phyloP scores from a whole-genome alignment of 2,888 invertebrate genomes.

The Meteorus cinctellus region DNA sequence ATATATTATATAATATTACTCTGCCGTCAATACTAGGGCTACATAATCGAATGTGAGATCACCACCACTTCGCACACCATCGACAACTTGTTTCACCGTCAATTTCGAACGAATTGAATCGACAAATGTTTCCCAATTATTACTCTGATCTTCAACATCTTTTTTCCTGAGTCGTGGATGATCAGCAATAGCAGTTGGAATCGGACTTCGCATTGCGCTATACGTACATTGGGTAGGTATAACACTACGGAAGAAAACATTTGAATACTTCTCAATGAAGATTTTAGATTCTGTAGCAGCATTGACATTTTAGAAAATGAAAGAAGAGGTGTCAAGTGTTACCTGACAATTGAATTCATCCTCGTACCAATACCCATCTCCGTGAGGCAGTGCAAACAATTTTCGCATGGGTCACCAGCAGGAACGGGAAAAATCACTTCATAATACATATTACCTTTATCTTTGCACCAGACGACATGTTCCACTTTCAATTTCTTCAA shows the following conservation, averaged over 20 bases:
- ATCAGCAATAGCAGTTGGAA: constrained; percentile 39
- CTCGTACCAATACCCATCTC: constrained; percentile 82
- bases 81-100: constrained; percentile 89
- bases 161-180: constrained; percentile 48
- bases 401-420: constrained; percentile 83
- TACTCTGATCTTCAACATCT: constrained; percentile 65
- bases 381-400: constrained; percentile 83
- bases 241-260: constrained; percentile 57
- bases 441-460: constrained; percentile 80
- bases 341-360: constrained; percentile 84
- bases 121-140: constrained; percentile 82
- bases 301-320: background rate
- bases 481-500: constrained; percentile 80
- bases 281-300: too few species aligned
- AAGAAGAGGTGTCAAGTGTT: constrained; percentile 54
- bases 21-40: constrained; percentile 85
- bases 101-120: constrained; percentile 86
- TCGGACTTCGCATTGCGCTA: constrained; percentile 57
- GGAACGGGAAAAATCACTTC: constrained; percentile 81
- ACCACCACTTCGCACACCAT: constrained; percentile 85
- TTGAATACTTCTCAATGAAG: background rate
- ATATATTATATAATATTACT: constrained; percentile 76
- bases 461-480: constrained; percentile 82
- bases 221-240: constrained; percentile 70
- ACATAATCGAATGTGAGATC: constrained; percentile 88